Evolutionary conservation across 1,140 invertebrate genomes (phyloP).

Genomic region (Trichomalopsis sarcophagae): DNA sequence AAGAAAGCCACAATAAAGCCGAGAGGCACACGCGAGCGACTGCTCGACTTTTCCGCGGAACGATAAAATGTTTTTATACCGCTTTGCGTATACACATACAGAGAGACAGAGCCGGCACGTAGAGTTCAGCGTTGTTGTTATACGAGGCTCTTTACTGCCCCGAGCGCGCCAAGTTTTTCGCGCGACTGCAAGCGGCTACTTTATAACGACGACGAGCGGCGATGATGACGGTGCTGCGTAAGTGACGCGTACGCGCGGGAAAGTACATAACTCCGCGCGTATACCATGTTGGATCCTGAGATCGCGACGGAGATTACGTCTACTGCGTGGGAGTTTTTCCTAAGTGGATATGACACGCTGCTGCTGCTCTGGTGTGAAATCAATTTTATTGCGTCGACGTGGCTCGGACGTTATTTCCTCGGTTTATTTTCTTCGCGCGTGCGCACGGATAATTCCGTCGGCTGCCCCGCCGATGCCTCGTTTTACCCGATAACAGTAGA

Average conservation of each 20-base stretch:
- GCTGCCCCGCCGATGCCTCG: too few species aligned
- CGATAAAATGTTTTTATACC: slow-evolving; percentile 71
- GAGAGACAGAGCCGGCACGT: too few species aligned
- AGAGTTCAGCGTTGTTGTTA: slow-evolving; percentile 41
- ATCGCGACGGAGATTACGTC: slow-evolving; percentile 5
- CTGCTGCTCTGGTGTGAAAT: not conserved
- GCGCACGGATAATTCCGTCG: too few species aligned
- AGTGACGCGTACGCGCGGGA: slow-evolving; percentile 43
- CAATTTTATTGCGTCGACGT: slow-evolving; percentile 3
- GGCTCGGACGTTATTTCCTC: too few species aligned
- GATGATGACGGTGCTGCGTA: not conserved
- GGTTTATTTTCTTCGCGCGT: not conserved
- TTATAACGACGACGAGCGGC: slow-evolving; percentile 51
- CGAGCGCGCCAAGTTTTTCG: slow-evolving; percentile 58
- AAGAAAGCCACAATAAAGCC: slow-evolving; percentile 33
- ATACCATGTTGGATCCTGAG: not conserved
- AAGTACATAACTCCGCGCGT: not conserved
- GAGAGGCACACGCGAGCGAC: slow-evolving; percentile 6
- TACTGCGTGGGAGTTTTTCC: not conserved
- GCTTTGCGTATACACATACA: slow-evolving; percentile 57
- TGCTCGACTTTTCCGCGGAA: slow-evolving; percentile 60
- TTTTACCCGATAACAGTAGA: too few species aligned
- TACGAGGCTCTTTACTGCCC: slow-evolving; percentile 63
- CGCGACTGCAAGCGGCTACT: slow-evolving; percentile 52
- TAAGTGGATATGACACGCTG: not conserved